A percentile compares a stretch with the other conserved stretches of the same genome.
phyloP scores from a whole-genome alignment of 1,140 invertebrate species.

The Drosophila sulfurigaster region DNA sequence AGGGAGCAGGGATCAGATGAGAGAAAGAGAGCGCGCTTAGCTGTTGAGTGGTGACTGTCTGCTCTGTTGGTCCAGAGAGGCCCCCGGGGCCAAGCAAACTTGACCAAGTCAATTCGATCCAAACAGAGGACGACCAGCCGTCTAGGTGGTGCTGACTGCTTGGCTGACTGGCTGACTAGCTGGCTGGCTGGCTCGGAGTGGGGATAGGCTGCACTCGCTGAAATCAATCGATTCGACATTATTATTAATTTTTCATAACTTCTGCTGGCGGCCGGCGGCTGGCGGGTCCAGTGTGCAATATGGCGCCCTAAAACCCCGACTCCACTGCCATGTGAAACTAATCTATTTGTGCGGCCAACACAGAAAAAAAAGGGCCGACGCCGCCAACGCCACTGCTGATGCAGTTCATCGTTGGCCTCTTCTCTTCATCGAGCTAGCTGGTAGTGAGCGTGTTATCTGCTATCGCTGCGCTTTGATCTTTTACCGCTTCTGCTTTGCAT shows the following conservation, averaged over 20 bases:
- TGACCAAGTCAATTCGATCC: constrained; percentile 74
- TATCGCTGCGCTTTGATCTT: constrained; percentile 82
- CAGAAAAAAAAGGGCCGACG: constrained; percentile 61
- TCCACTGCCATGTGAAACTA: constrained; percentile 80
- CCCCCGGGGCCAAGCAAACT: constrained; percentile 64
- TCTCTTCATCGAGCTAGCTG: constrained; percentile 28
- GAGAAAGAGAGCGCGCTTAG: constrained; percentile 6
- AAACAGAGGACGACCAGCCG: constrained; percentile 68
- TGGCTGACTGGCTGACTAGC: constrained; percentile 9
- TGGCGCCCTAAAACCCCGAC: constrained; percentile 73
- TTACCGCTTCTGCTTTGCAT: constrained; percentile 83
- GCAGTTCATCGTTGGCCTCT: constrained; percentile 34
- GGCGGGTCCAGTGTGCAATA: constrained; percentile 77
- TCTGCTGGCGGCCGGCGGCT: constrained; percentile 78
- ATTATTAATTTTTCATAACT: constrained; percentile 85
- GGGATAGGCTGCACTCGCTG: constrained; percentile 56
- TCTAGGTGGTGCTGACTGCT: constrained; percentile 69
- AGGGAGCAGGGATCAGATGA: background rate
- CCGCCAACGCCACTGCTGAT: constrained; percentile 1
- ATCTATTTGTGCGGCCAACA: constrained; percentile 76
- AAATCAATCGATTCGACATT: constrained; percentile 85
- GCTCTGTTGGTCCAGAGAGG: constrained; percentile 45
- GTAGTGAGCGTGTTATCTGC: constrained; percentile 72
- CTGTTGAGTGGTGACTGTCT: constrained; percentile 37
- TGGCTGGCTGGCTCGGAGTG: constrained; percentile 4